Conservation (phyloP, 2,797 vertebrate genomes). For the Buceros bicornis region DNA sequence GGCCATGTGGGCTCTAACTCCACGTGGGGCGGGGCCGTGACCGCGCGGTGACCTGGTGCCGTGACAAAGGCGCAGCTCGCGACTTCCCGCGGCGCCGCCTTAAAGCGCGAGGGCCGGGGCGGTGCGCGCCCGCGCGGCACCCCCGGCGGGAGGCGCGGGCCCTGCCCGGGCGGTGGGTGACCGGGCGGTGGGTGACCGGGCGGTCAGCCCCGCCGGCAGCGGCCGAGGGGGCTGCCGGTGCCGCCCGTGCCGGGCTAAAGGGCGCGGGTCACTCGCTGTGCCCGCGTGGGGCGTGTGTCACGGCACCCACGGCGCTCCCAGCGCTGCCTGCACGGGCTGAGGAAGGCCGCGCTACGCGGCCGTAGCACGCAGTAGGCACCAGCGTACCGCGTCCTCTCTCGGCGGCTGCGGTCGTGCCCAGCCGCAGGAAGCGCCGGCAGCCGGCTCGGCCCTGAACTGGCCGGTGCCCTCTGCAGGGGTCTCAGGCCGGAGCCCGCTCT, state of each 20-base stretch:
- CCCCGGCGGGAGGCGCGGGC: too few species aligned
- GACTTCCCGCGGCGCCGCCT: constrained; percentile 13
- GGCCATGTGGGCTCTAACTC: constrained; percentile 33
- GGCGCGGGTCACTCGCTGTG: too few species aligned
- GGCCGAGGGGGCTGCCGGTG: background rate
- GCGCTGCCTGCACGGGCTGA: background rate
- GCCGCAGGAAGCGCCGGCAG: background rate
- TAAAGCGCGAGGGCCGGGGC: background rate
- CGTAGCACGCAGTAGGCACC: rapidly evolving
- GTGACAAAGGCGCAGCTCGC: constrained; percentile 1
- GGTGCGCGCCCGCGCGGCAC: background rate
- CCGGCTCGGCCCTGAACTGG: background rate
- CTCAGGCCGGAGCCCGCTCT: background rate
- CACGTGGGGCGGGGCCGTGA: constrained; percentile 65
- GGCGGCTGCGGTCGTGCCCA: too few species aligned
- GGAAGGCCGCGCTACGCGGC: rapidly evolving
- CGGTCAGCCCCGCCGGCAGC: background rate
- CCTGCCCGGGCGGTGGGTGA: background rate
- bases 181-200: background rate
- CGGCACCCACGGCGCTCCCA: background rate
- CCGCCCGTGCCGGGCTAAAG: background rate
- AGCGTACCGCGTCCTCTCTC: too few species aligned
- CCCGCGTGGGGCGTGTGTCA: background rate
- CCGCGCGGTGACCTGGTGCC: constrained; percentile 41
- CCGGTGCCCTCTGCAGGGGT: too few species aligned